A percentile compares a stretch with the other conserved stretches of the same genome.
phyloP scores from a whole-genome alignment of 2,797 vertebrate species.

The Acanthurus leucopareius region DNA sequence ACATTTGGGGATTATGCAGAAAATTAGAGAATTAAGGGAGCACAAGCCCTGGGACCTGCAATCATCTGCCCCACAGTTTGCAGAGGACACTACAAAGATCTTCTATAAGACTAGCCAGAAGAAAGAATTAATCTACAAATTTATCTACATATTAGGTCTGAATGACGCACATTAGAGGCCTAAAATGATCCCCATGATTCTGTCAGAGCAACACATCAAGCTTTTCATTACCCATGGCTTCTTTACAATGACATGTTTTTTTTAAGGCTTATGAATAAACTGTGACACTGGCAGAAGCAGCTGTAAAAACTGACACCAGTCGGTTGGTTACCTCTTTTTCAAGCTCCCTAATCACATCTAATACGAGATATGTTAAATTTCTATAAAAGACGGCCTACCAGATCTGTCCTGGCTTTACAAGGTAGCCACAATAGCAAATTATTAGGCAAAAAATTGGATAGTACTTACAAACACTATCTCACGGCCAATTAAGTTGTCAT shows the following conservation, averaged over 20 bases:
- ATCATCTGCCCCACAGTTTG: slow-evolving; percentile 40
- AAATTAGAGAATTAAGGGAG: not conserved
- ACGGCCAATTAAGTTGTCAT: too few relatives aligned
- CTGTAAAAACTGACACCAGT: not conserved
- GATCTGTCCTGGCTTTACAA: too few relatives aligned
- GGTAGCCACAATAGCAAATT: too few relatives aligned
- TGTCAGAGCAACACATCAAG: not conserved
- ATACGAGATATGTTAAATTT: too few relatives aligned
- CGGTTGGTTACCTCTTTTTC: not conserved
- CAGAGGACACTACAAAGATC: slow-evolving; percentile 9
- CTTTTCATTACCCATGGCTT: not conserved
- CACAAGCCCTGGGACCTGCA: not conserved
- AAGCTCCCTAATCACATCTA: not conserved
- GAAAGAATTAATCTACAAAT: not conserved
- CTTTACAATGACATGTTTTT: not conserved
- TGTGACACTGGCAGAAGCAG: not conserved
- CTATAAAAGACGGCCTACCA: too few relatives aligned
- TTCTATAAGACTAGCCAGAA: slow-evolving; percentile 16
- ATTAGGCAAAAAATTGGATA: too few relatives aligned
- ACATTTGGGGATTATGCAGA: slow-evolving; percentile 34
- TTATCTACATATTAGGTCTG: slow-evolving; percentile 16
- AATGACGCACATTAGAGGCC: slow-evolving; percentile 4
- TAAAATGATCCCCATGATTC: not conserved
- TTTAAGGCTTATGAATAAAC: too few relatives aligned
- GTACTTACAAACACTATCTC: too few relatives aligned